Conservation (phyloP, 2,888 invertebrate species). For the Stictocephala bisonia region DNA sequence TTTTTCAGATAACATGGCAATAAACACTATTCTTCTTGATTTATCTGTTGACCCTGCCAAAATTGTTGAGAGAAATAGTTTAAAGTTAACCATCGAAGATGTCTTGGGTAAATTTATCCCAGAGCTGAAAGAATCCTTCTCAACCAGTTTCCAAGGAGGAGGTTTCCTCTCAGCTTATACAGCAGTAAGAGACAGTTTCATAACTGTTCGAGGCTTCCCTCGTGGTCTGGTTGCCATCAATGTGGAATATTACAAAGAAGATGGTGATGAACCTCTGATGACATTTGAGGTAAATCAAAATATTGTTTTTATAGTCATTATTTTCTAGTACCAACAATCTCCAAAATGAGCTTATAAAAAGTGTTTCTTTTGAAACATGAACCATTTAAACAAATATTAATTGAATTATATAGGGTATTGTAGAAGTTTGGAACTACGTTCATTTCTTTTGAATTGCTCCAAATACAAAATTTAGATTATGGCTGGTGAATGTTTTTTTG, state of each 20-base stretch:
- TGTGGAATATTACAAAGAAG: slow-evolving; percentile 83
- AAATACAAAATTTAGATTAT: too few relatives aligned
- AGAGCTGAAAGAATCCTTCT: slow-evolving; percentile 76
- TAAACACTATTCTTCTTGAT: slow-evolving; percentile 82
- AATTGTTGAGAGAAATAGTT: slow-evolving; percentile 74
- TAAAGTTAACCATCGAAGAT: slow-evolving; percentile 76
- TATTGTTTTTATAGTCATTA: too few relatives aligned
- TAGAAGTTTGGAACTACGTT: too few relatives aligned
- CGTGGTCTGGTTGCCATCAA: slow-evolving; percentile 84
- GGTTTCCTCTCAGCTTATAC: slow-evolving; percentile 77
- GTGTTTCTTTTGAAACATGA: too few relatives aligned
- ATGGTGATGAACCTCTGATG: slow-evolving; percentile 78
- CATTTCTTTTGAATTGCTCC: too few relatives aligned
- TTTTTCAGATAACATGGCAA: slow-evolving; percentile 71
- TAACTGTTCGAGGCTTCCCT: slow-evolving; percentile 78
- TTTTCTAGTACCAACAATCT: too few relatives aligned
- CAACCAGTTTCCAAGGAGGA: slow-evolving; percentile 73
- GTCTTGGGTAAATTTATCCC: slow-evolving; percentile 78
- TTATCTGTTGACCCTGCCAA: slow-evolving; percentile 79
- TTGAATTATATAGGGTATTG: too few relatives aligned
- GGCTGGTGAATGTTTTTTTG: too few relatives aligned
- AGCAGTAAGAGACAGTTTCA: slow-evolving; percentile 76
- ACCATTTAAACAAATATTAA: too few relatives aligned
- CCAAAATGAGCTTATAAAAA: too few relatives aligned
- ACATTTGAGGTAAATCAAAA: slow-evolving; percentile 76